Conservation (phyloP, 2,797 vertebrate species). For the Lacerta bilineata region DNA sequence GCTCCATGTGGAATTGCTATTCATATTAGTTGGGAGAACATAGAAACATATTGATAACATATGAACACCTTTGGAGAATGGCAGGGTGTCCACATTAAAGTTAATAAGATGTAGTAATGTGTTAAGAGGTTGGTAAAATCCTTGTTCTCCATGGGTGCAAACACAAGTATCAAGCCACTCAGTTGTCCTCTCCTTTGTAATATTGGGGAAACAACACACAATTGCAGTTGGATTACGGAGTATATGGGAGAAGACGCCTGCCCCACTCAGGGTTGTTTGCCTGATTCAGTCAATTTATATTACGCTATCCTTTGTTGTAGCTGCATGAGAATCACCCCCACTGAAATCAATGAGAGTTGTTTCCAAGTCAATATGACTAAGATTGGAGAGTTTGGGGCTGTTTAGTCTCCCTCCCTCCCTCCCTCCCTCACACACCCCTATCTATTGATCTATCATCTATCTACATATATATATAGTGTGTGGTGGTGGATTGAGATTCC, state of each 20-base stretch:
- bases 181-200: neutral
- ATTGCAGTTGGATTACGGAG: neutral
- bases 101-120: neutral
- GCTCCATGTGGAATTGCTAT: neutral
- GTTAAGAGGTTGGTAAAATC: neutral
- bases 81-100: neutral
- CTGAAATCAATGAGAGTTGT: neutral
- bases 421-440: too few species aligned
- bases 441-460: too few species aligned
- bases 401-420: too few species aligned
- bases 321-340: neutral
- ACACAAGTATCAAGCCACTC: neutral
- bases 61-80: neutral
- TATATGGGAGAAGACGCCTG: neutral
- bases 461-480: too few species aligned
- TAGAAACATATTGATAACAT: neutral
- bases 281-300: neutral
- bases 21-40: neutral
- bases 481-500: too few species aligned
- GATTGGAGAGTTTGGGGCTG: neutral
- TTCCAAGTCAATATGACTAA: neutral
- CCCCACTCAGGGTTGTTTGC: neutral
- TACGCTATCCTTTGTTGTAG: neutral
- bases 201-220: constrained; percentile 13
- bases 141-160: neutral